phyloP scores from a whole-genome alignment of 2,888 invertebrate species.

The Prosapia bicincta region DNA sequence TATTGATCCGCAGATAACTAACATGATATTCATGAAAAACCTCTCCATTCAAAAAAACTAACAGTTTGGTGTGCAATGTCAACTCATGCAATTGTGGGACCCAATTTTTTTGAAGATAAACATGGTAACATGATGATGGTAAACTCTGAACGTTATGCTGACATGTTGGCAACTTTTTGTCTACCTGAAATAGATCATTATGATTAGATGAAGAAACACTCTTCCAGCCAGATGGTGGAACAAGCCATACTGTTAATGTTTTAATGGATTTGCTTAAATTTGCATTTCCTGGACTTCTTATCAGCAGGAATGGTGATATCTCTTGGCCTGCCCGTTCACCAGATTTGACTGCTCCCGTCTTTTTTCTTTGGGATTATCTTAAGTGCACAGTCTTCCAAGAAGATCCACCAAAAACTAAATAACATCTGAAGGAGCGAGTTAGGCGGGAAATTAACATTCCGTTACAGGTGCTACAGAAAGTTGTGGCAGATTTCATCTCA shows the following conservation, averaged over 20 bases:
- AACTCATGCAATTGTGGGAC: neutral
- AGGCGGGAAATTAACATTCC: too few species aligned
- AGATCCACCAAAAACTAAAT: too few species aligned
- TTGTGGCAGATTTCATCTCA: too few species aligned
- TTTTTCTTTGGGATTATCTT: too few species aligned
- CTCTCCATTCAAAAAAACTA: constrained; percentile 7
- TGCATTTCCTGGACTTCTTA: constrained; percentile 28
- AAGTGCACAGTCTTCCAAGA: too few species aligned
- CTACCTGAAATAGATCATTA: neutral
- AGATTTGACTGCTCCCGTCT: too few species aligned
- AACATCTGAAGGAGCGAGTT: too few species aligned
- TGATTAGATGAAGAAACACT: neutral
- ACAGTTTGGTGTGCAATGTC: constrained; percentile 13
- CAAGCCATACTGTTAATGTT: constrained; percentile 28
- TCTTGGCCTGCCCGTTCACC: too few species aligned
- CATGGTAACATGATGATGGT: neutral
- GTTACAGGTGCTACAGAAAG: too few species aligned
- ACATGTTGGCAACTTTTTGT: constrained; percentile 11
- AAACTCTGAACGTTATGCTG: constrained; percentile 14
- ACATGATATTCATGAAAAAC: constrained; percentile 13
- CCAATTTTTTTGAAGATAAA: neutral
- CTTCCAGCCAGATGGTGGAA: constrained; percentile 30
- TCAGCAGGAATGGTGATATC: too few species aligned
- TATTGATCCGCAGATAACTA: neutral
- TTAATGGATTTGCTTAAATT: constrained; percentile 28